These are phyloP conservation scores for Thysanoteuthis rhombus DNA, from an alignment of 2,888 invertebrate genomes.

Conservation along the genomic window DNA sequence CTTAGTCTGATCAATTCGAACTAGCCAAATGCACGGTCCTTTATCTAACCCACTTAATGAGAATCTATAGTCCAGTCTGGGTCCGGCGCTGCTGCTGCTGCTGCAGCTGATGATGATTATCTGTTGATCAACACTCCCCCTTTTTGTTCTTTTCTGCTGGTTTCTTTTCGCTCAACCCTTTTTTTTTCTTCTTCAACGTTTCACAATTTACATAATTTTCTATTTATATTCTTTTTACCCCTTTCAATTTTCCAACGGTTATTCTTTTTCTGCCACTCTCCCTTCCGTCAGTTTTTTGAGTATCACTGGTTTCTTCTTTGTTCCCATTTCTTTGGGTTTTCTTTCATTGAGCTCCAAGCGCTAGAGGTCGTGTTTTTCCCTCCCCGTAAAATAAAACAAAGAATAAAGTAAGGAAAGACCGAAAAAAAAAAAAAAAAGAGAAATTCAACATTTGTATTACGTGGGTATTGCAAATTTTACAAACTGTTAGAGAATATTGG, in stretches of 20 bases:
- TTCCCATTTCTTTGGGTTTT: neutral
- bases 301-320: neutral
- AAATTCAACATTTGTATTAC: neutral
- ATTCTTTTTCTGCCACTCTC: neutral
- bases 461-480: neutral
- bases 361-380: neutral
- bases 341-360: neutral
- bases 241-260: neutral
- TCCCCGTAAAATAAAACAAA: neutral
- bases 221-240: neutral
- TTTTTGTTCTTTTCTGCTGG: no score
- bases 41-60: neutral
- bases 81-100: neutral
- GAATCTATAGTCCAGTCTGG: neutral
- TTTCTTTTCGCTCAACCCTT: no score
- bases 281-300: neutral
- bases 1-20: neutral
- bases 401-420: neutral
- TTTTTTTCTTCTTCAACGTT: neutral
- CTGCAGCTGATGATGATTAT: neutral
- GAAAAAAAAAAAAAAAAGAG: no score
- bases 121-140: neutral
- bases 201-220: neutral
- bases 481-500: neutral
- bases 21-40: neutral